Evolutionary conservation across 2,888 invertebrate genomes (phyloP), one percentile per base, ranked within the genome.

Genomic region (Drosophila subquinaria): DNA sequence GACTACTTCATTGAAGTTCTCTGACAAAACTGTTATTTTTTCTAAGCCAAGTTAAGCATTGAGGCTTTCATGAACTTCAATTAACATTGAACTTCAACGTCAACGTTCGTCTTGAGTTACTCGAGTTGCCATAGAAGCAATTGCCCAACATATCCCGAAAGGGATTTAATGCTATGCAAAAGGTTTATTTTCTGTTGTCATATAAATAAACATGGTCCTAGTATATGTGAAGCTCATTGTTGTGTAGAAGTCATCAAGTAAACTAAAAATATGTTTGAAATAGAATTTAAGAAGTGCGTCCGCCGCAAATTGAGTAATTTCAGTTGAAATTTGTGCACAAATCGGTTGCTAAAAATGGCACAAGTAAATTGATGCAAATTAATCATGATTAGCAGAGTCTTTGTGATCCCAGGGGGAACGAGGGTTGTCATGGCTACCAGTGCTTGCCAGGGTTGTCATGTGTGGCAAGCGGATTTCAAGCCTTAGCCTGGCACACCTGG

Each of bases 281-380:
- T 43, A 20, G 17, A 42, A 33, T 55, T 43, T n/a, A 33, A 55
- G 10, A 55, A 50, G 42, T 60, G 53, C 38, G 53, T 50, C 38
- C 30, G 33, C 55, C 20, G 30, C 20, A 64, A 64, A 59, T 59
- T 48, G 15, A 17, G 65, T 65, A 60, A 66, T 48, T 61, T 56
- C 20, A 47, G 57, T 35, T 15, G 43, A 67, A 64, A 63, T 27
- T 62, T 45, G 40, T 64, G 59, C 27, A 55, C 57, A 79, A 79
- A 79, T 70, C 69, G 64, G 13, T 35, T 38, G 52, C 88, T 81
- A 84, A 81, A 84, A 78, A 84, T 84, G 81, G 73, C 76, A 53
- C 71, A 35, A 30, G 57, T 67, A 87, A 84, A 84, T 84, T 84
- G 88, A 82, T 73, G 85, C 86, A 88, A 85, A 88, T 85, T 85